Conservation (phyloP, 1,140 invertebrate genomes). For the Aphelenchoides besseyi region DNA sequence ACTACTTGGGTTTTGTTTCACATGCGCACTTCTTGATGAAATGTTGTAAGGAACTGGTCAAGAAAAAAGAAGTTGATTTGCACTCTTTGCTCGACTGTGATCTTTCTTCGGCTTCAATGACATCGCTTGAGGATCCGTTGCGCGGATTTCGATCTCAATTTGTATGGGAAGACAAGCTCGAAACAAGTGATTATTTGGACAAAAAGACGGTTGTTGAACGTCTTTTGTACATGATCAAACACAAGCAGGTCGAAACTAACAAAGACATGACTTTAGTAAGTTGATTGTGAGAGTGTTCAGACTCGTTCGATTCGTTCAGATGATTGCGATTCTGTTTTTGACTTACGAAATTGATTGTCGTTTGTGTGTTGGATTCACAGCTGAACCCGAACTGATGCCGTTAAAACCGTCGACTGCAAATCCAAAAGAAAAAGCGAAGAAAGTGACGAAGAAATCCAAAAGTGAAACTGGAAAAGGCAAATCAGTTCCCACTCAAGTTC, state of each 20-base stretch:
- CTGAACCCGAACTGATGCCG: not conserved
- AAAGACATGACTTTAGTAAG: not conserved
- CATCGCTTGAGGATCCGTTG: not conserved
- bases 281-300: not conserved
- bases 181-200: not conserved
- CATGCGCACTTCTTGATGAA: not conserved
- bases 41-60: not conserved
- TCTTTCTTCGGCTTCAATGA: not conserved
- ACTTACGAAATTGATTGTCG: not conserved
- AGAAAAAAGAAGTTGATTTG: not conserved
- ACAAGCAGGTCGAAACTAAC: not conserved
- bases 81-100: not conserved
- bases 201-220: not conserved
- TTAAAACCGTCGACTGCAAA: not conserved
- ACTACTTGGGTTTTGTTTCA: not conserved
- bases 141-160: not conserved
- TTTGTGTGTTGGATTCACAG: constrained; percentile 7
- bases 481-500: no score
- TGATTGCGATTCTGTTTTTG: not conserved
- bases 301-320: not conserved
- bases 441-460: not conserved
- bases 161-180: not conserved
- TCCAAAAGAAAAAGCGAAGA: not conserved
- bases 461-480: not conserved
- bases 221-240: not conserved